phyloP scores from a whole-genome alignment of 2,113 vertebrate species.

The Chrysemys picta region DNA sequence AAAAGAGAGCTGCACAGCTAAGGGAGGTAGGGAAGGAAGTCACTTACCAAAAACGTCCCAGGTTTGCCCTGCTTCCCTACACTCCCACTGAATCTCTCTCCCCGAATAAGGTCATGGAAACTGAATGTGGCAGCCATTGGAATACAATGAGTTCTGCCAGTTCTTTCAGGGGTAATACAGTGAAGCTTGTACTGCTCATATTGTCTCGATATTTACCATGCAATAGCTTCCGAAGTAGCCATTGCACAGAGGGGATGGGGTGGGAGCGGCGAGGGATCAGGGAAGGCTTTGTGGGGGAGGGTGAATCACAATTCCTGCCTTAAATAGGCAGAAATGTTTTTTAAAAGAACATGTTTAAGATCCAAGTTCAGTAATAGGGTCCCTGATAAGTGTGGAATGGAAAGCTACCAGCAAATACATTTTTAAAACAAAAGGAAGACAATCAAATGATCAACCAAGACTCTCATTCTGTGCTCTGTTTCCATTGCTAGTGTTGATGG shows the following conservation, averaged over 20 bases:
- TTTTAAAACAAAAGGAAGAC: neutral
- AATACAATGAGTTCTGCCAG: neutral
- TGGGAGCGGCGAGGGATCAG: neutral
- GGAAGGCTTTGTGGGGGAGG: neutral
- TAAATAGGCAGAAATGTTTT: neutral
- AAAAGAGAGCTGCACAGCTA: neutral
- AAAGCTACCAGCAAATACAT: constrained; percentile 4
- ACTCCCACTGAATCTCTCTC: neutral
- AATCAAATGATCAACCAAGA: constrained; percentile 36
- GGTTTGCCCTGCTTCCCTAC: neutral
- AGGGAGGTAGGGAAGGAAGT: neutral
- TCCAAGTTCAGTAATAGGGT: constrained; percentile 36
- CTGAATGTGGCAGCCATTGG: neutral
- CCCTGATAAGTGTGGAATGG: constrained; percentile 28
- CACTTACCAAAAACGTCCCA: neutral
- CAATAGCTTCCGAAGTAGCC: constrained; percentile 1
- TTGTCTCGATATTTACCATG: neutral
- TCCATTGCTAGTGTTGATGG: constrained; percentile 41
- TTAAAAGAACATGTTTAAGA: constrained; percentile 33
- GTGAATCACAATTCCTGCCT: neutral
- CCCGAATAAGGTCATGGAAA: neutral
- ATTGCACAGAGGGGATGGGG: neutral
- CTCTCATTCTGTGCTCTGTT: constrained; percentile 27
- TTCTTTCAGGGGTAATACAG: neutral
- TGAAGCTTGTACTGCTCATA: neutral